Conservation (phyloP, 2,797 vertebrate genomes). For the Tadarida brasiliensis region DNA sequence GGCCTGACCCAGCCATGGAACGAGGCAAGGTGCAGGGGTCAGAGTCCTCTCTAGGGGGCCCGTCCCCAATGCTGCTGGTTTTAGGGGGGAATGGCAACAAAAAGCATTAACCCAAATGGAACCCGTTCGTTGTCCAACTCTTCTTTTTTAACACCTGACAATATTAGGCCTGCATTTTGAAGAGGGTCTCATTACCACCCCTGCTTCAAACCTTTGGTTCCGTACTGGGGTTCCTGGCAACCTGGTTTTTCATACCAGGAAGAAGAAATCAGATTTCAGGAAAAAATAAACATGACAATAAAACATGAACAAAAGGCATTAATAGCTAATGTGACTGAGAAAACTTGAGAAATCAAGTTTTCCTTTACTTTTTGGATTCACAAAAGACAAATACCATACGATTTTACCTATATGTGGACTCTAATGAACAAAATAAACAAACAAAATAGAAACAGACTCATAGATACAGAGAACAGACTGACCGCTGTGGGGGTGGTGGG, state of each 20-base stretch:
- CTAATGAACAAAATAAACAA: neutral
- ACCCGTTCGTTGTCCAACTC: neutral
- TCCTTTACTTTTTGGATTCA: neutral
- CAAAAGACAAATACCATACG: neutral
- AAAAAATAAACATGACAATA: neutral
- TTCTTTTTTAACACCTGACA: neutral
- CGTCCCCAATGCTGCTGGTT: neutral
- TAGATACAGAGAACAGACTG: neutral
- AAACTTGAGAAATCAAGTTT: neutral
- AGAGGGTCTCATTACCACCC: neutral
- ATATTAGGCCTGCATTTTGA: neutral
- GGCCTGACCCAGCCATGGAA: neutral
- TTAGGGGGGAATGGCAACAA: neutral
- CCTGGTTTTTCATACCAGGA: neutral
- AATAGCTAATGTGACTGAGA: neutral
- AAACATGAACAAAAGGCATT: neutral
- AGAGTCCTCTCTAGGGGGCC: neutral
- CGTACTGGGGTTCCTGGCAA: neutral
- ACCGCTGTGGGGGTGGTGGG: neutral
- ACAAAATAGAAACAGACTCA: neutral
- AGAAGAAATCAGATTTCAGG: neutral
- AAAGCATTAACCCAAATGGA: neutral
- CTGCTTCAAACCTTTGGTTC: slow-evolving; percentile 13
- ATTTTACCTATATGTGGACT: neutral
- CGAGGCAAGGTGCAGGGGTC: neutral